Base-by-base conservation (phyloP, 2,113 vertebrate species). In the Muntiacus muntjak region DNA sequence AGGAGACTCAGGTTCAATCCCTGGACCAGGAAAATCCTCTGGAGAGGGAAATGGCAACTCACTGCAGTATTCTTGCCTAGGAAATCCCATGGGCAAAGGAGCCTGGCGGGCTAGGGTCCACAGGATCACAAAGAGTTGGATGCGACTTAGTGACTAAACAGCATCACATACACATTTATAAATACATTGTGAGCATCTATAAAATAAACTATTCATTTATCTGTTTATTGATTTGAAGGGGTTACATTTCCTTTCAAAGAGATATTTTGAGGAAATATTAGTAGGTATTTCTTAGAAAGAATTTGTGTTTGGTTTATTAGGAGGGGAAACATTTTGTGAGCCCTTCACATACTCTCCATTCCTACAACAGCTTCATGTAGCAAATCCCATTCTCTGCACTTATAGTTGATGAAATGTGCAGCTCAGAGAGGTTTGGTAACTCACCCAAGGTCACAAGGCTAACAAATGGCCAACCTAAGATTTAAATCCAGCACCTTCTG, bases 71-170 rank as follows among this genome's bases (percentile, higher is more conserved):
- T 76, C 71, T 43, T 76, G 40, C 6, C 40, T 76, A 12, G 23
- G 23, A 76, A 76, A 76, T 43, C 23, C 71, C 40, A 76, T 15
- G 12, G 36, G 25, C 71, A 74, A 21, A 40, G 36, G n/a, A 76
- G 71, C 40, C 36, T 43, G 71, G 71, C 0, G 0, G 40, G 71
- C 40, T 43, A 26, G 0, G 0, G 71, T 76, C 71, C 71, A 43
- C 14, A 12, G 23, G 40, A 23, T 76, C 1, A 0, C 71, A 43
- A 76, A 76, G 11, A 76, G 23, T 43, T 43, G 21, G 71, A 14
- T 26, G 15, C 25, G 12, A 76, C 23, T 76, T 26, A 28, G 11
- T 4, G 71, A 76, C 36, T 43, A 43, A 43, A 43, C 36, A 43
- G 15, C 13, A 9, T 55, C 81, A 16, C 8, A 55, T 55, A 55